Percentiles rank a stretch among this genome's conserved stretches.
phyloP scores from a whole-genome alignment of 1,140 invertebrate species.

The Neoseiulus cucumeris region DNA sequence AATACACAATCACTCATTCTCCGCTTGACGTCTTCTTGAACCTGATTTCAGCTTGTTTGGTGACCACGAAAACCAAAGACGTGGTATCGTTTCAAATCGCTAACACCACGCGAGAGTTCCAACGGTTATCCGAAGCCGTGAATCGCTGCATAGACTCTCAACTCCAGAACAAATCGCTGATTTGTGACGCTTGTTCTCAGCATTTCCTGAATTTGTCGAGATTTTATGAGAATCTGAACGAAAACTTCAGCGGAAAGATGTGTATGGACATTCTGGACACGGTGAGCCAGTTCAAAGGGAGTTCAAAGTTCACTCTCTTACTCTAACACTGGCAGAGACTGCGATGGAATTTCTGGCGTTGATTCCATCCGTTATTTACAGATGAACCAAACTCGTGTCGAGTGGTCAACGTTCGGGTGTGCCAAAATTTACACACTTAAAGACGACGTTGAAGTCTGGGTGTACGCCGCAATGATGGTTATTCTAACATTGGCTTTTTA shows the following conservation, averaged over 20 bases:
- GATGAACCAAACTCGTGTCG: background rate
- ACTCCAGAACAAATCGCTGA: background rate
- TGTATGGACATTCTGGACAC: slow-evolving; percentile 9
- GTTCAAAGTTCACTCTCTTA: no score
- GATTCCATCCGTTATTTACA: background rate
- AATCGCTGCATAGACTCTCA: background rate
- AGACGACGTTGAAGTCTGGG: background rate
- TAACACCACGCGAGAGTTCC: background rate
- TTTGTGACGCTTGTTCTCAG: background rate
- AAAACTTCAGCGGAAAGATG: background rate
- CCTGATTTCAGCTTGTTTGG: background rate
- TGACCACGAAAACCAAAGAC: background rate
- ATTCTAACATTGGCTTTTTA: background rate
- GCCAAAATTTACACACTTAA: background rate
- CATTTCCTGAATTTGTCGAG: background rate
- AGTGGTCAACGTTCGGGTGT: background rate
- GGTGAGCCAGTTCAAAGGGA: background rate
- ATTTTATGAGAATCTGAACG: background rate
- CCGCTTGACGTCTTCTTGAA: no score
- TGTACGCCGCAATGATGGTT: background rate
- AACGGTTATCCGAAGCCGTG: background rate
- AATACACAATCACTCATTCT: no score
- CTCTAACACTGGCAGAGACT: no score
- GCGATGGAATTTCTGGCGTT: no score
- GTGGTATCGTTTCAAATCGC: background rate